These are phyloP conservation scores for Campoplex capitator DNA, from an alignment of 2,888 invertebrate species.

Conservation along the genomic window DNA sequence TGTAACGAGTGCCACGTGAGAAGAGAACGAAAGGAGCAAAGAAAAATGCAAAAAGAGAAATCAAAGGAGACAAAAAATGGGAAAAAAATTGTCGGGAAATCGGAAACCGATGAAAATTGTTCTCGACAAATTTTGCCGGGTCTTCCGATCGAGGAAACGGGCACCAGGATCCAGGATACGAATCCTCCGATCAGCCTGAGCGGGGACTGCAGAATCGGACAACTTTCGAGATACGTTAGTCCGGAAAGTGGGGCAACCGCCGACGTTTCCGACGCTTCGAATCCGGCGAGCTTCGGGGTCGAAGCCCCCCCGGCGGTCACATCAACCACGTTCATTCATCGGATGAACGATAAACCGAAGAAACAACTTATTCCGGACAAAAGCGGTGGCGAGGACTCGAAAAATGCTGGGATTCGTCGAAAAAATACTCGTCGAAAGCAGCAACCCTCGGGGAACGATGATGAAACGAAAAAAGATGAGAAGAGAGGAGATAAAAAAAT, in stretches of 20 bases:
- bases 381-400: neutral
- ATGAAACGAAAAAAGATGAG: neutral
- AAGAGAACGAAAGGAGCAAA: constrained; percentile 1
- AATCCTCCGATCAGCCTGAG: neutral
- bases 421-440: constrained; percentile 13
- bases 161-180: neutral
- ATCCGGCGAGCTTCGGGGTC: neutral
- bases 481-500: constrained; percentile 8
- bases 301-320: constrained; percentile 49
- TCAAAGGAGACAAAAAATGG: neutral
- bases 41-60: neutral
- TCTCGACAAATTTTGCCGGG: neutral
- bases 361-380: neutral
- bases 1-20: neutral
- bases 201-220: neutral
- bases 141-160: neutral
- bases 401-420: neutral
- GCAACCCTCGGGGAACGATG: neutral
- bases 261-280: constrained; percentile 65
- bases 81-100: neutral
- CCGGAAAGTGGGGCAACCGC: constrained; percentile 65
- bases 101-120: neutral
- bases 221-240: constrained; percentile 20
- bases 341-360: constrained; percentile 39
- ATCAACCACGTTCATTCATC: constrained; percentile 58